Conservation (phyloP, 2,113 vertebrate species). For the Oceanites oceanicus region DNA sequence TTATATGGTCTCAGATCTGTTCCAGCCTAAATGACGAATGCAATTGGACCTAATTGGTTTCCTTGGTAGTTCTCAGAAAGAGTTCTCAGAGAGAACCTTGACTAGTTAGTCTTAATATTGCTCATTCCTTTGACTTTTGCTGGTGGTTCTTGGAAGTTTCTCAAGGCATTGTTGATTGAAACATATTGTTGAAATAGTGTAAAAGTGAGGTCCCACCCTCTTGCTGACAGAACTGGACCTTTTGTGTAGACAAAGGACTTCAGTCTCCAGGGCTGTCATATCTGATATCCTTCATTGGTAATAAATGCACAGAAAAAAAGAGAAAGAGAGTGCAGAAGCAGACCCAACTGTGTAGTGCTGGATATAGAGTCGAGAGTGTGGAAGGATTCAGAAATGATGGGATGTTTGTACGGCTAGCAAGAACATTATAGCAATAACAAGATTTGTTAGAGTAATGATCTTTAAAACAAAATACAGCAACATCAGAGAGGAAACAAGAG, state of each 20-base stretch:
- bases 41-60: slow-evolving; percentile 35
- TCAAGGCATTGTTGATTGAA: slow-evolving; percentile 7
- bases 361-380: background rate
- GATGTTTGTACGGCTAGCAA: background rate
- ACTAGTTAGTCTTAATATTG: background rate
- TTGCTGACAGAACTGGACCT: background rate
- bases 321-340: background rate
- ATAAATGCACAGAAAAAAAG: background rate
- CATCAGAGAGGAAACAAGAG: background rate
- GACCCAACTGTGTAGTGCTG: background rate
- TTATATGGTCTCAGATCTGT: background rate
- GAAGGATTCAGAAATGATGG: background rate
- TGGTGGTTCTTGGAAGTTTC: slow-evolving; percentile 33
- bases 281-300: background rate
- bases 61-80: slow-evolving; percentile 32
- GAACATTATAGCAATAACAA: too few species aligned
- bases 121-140: slow-evolving; percentile 14
- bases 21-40: background rate
- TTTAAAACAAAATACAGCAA: background rate
- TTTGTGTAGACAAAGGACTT: slow-evolving; percentile 15
- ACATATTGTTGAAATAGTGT: background rate
- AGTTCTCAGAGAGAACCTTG: background rate
- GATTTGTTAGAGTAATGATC: background rate
- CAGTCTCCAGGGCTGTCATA: background rate
- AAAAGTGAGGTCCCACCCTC: background rate